Percentiles rank a stretch among this genome's conserved stretches.
Evolutionary conservation across 2,888 invertebrate species (phyloP).

Genomic region (Volucella inanis): DNA sequence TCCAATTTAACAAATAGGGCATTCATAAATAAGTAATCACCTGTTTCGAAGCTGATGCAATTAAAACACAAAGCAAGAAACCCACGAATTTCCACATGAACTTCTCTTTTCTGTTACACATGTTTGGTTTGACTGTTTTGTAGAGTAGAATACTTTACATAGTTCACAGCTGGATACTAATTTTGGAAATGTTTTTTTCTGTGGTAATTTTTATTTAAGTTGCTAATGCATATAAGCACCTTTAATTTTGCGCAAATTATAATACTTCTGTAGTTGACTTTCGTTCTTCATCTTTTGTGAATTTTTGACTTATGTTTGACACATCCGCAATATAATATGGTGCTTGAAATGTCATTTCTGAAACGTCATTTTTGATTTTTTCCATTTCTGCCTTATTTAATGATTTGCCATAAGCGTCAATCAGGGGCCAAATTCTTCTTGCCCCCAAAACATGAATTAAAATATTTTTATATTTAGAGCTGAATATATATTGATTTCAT

Average conservation of each 20-base stretch:
- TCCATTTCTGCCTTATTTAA: too few relatives aligned
- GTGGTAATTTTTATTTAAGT: not conserved
- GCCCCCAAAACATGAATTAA: too few relatives aligned
- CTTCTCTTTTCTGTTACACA: conserved; percentile 35
- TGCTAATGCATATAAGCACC: conserved; percentile 19
- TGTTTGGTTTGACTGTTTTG: conserved; percentile 23
- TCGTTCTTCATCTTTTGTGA: conserved; percentile 61
- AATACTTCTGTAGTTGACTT: conserved; percentile 35
- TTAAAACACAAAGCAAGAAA: conserved; percentile 64
- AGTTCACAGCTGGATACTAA: conserved; percentile 50
- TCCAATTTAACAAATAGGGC: conserved; percentile 1
- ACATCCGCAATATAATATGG: conserved; percentile 52
- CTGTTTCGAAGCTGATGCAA: conserved; percentile 73
- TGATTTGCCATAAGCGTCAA: too few relatives aligned
- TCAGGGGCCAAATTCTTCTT: too few relatives aligned
- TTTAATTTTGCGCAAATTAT: conserved; percentile 56
- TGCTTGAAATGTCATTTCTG: not conserved
- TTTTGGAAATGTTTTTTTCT: conserved; percentile 10
- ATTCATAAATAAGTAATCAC: conserved; percentile 65
- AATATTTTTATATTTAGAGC: too few relatives aligned
- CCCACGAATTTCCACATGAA: conserved; percentile 31
- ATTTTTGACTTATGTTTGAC: conserved; percentile 58
- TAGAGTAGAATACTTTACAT: conserved; percentile 36
- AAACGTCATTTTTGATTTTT: too few relatives aligned
- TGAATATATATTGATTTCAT: too few relatives aligned